These are phyloP conservation scores for Brachyptera putata DNA, from an alignment of 2,888 invertebrate species.

Conservation along the genomic window DNA sequence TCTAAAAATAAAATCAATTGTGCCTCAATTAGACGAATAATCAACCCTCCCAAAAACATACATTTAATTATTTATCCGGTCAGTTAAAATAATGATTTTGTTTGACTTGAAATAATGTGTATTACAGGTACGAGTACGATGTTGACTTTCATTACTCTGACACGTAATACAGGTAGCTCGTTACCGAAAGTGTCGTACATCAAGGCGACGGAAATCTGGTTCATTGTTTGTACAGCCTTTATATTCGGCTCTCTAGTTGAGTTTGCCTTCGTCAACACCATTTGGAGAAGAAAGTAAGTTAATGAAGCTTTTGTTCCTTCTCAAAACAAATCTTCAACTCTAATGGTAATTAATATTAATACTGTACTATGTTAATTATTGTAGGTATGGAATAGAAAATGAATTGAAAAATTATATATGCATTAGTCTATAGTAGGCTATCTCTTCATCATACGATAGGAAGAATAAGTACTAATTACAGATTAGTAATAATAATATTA, in stretches of 20 bases:
- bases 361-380: background rate
- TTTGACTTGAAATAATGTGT: no score
- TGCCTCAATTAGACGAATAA: no score
- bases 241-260: slow-evolving; percentile 82
- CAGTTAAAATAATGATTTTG: no score
- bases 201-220: slow-evolving; percentile 88
- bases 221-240: slow-evolving; percentile 77
- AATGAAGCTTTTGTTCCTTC: background rate
- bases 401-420: no score
- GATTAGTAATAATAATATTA: no score
- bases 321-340: background rate
- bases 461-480: no score
- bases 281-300: slow-evolving; percentile 75
- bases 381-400: no score
- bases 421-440: no score
- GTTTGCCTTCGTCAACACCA: slow-evolving; percentile 85
- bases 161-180: slow-evolving; percentile 78
- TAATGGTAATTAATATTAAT: background rate
- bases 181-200: slow-evolving; percentile 86
- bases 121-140: slow-evolving; percentile 74
- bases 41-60: no score
- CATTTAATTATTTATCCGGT: no score
- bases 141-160: slow-evolving; percentile 82
- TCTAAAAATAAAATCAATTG: no score
- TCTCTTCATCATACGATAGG: no score